phyloP scores from a whole-genome alignment of 2,113 vertebrate species.

The Clinocottus analis region DNA sequence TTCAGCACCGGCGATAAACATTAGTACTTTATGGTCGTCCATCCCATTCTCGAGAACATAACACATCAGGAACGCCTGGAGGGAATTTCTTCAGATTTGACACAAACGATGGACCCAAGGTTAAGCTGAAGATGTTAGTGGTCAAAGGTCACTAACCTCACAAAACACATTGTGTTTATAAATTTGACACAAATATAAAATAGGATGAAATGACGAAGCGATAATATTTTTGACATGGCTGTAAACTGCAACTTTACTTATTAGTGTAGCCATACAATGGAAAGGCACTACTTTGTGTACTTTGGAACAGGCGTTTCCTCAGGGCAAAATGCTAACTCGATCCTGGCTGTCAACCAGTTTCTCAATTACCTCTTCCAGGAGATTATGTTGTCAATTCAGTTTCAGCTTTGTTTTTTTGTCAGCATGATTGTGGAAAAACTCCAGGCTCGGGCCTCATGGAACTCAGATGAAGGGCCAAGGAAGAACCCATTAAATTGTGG shows the following conservation, averaged over 20 bases:
- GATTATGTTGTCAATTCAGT: not conserved
- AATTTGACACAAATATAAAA: not conserved
- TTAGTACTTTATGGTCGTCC: too few species aligned
- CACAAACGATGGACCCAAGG: too few species aligned
- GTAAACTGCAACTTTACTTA: too few species aligned
- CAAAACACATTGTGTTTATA: not conserved
- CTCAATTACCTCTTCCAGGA: not conserved
- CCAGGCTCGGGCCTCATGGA: too few species aligned
- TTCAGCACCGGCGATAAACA: too few species aligned
- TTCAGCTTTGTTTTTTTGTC: not conserved
- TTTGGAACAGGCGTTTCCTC: not conserved
- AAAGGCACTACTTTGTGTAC: too few species aligned
- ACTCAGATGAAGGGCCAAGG: not conserved
- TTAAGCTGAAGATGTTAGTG: not conserved
- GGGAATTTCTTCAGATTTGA: too few species aligned
- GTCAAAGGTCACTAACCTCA: not conserved
- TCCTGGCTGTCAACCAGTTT: not conserved
- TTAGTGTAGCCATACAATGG: too few species aligned
- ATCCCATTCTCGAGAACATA: too few species aligned
- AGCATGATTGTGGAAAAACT: not conserved
- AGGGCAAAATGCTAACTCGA: not conserved
- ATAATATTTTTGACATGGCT: not conserved
- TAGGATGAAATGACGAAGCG: not conserved
- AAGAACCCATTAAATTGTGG: too few species aligned
- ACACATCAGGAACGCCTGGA: too few species aligned